These are phyloP conservation scores for Trilocha varians DNA, from an alignment of 2,888 invertebrate species.

Conservation along the genomic window DNA sequence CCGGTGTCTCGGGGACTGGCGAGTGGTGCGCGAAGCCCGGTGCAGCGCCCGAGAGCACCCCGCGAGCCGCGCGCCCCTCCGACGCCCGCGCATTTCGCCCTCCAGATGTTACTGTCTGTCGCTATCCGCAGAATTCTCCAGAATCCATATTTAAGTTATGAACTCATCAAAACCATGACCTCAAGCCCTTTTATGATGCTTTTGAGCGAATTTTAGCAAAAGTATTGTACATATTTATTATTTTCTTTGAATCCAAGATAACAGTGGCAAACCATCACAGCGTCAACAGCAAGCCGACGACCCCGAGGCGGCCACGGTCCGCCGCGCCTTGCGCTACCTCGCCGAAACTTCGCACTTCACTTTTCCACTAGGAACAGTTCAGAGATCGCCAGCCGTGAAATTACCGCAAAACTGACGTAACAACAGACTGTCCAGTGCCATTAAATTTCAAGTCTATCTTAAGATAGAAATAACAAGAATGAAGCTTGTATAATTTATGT, in stretches of 20 bases:
- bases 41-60: slow-evolving; percentile 56
- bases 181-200: background rate
- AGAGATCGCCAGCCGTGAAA: slow-evolving; percentile 62
- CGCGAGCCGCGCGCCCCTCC: slow-evolving; percentile 40
- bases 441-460: slow-evolving; percentile 9
- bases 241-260: slow-evolving; percentile 3
- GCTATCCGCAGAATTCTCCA: slow-evolving; percentile 39
- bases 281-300: slow-evolving; percentile 40
- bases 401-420: slow-evolving; percentile 64
- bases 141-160: slow-evolving; percentile 19
- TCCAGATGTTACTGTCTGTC: slow-evolving; percentile 49
- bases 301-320: slow-evolving; percentile 52
- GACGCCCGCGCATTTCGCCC: slow-evolving; percentile 49
- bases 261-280: slow-evolving; percentile 11
- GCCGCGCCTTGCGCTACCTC: slow-evolving; percentile 50
- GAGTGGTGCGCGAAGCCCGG: slow-evolving; percentile 40
- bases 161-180: slow-evolving; percentile 2
- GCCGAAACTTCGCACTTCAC: slow-evolving; percentile 72
- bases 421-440: slow-evolving; percentile 10
- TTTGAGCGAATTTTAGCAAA: too few species aligned
- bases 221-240: background rate
- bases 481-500: too few species aligned
- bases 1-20: slow-evolving; percentile 72
- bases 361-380: slow-evolving; percentile 63
- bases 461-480: background rate